Evolutionary conservation across 2,888 invertebrate species (phyloP).

Genomic region (Coremacera marginata): DNA sequence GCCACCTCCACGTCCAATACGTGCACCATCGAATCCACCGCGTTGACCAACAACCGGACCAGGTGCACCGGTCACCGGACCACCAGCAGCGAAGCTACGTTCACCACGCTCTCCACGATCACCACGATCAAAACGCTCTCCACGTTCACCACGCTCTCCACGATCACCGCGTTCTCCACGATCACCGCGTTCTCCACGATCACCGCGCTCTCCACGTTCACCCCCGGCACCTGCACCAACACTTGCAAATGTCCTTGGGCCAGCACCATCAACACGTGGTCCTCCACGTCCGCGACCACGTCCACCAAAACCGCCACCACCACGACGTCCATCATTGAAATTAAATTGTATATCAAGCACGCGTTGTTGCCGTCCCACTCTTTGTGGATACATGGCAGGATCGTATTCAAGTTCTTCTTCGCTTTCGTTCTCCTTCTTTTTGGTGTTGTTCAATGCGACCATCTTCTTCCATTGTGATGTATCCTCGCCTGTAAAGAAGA

Average conservation of each 20-base stretch:
- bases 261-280: slow-evolving; percentile 56
- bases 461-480: slow-evolving; percentile 94
- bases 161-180: slow-evolving; percentile 21
- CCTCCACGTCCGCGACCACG: slow-evolving; percentile 70
- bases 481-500: slow-evolving; percentile 76
- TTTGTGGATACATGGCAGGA: slow-evolving; percentile 85
- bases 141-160: slow-evolving; percentile 37
- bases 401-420: slow-evolving; percentile 82
- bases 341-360: slow-evolving; percentile 91
- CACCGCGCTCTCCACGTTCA: slow-evolving; percentile 42
- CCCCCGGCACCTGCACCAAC: slow-evolving; percentile 44
- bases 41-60: slow-evolving; percentile 37
- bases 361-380: slow-evolving; percentile 88
- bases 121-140: slow-evolving; percentile 41
- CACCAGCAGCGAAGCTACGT: slow-evolving; percentile 33
- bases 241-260: slow-evolving; percentile 39
- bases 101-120: slow-evolving; percentile 33
- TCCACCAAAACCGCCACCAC: slow-evolving; percentile 77
- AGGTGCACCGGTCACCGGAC: slow-evolving; percentile 47
- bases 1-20: slow-evolving; percentile 51
- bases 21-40: slow-evolving; percentile 59
- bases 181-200: slow-evolving; percentile 32
- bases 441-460: slow-evolving; percentile 78
- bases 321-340: slow-evolving; percentile 85
- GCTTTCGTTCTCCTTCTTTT: slow-evolving; percentile 72